Base-by-base conservation (phyloP, 2,888 invertebrate species). In the Perdita meconis region DNA sequence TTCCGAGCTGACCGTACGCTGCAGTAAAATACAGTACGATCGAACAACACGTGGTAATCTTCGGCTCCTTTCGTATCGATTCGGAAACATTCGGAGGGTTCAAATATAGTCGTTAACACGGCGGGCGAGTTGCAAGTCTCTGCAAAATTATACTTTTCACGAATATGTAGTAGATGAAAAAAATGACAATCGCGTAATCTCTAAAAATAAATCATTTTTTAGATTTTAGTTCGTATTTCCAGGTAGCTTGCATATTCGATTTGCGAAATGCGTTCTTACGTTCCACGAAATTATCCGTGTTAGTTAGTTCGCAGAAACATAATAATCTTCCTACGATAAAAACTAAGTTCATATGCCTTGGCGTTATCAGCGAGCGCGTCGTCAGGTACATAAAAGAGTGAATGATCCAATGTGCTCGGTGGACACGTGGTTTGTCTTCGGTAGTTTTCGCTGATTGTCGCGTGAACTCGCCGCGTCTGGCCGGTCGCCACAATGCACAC, bases 391-490 rank as follows among this genome's bases (percentile, higher is more conserved):
- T n/a, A 76, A 57, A 47, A 56, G 56, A 66, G 51, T 64, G 74
- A 78, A 78, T 81, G 81, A 78, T 82, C 63, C n/a, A n/a, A n/a
- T n/a, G n/a, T 57, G 56, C 19, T 24, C 40, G 6, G 36, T 47
- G 64, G 66, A 19, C 78, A 85, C 79, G 81, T 85, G 78, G 55
- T 61, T 42, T 22, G 24, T 16, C n/a, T 71, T 73, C 81, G 78
- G 56, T 26, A 38, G 40, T 38, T 75, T 75, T 72, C 81, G 83
- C 19, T 6, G 16, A 47, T 40, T n/a, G 36, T 72, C 82, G 85
- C 36, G 61, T 22, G 30, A 55, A 24, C n/a, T 66, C 72, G 77
- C 60, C 16, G 26, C 2, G 30, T 6, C 10, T 60, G 42, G 66
- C 65, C 56, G 5, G 38, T 6, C 36, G 42, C 47, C 56, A 53